Conservation (phyloP, 1,140 invertebrate species). For the Nasonia giraulti region DNA sequence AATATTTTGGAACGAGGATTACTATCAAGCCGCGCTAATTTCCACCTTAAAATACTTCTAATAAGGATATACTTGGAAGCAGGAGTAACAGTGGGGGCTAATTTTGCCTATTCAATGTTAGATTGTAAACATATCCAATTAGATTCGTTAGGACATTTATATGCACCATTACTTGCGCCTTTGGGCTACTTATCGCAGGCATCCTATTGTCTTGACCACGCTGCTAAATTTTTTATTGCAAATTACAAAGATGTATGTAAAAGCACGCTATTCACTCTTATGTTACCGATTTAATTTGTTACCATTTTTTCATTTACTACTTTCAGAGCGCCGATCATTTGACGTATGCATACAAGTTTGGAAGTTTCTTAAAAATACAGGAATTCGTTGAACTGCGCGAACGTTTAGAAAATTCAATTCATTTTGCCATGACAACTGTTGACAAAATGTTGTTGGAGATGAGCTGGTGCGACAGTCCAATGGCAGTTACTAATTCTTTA, state of each 20-base stretch:
- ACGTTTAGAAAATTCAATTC: constrained; percentile 87
- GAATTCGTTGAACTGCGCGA: constrained; percentile 92
- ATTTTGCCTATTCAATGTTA: constrained; percentile 73
- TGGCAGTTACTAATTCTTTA: constrained; percentile 62
- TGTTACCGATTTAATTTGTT: constrained; percentile 26
- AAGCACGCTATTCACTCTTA: neutral
- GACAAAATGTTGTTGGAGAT: constrained; percentile 88
- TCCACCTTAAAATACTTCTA: constrained; percentile 78
- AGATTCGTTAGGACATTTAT: constrained; percentile 91
- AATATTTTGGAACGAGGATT: constrained; percentile 75
- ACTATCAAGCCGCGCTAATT: constrained; percentile 78
- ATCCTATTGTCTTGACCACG: constrained; percentile 79
- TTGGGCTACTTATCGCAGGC: constrained; percentile 82
- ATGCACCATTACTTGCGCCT: constrained; percentile 82
- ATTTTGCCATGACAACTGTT: constrained; percentile 84
- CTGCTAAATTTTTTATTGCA: constrained; percentile 89
- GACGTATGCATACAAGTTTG: constrained; percentile 94
- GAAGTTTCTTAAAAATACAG: constrained; percentile 93
- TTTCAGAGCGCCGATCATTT: constrained; percentile 91
- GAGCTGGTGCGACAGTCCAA: constrained; percentile 73
- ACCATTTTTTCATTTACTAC: constrained; percentile 53
- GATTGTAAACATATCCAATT: constrained; percentile 97
- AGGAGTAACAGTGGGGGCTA: constrained; percentile 69
- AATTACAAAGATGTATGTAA: constrained; percentile 89
- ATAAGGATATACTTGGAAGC: constrained; percentile 77